These are phyloP conservation scores for Trichomycterus rosablanca DNA, from an alignment of 2,113 vertebrate species.

Conservation along the genomic window DNA sequence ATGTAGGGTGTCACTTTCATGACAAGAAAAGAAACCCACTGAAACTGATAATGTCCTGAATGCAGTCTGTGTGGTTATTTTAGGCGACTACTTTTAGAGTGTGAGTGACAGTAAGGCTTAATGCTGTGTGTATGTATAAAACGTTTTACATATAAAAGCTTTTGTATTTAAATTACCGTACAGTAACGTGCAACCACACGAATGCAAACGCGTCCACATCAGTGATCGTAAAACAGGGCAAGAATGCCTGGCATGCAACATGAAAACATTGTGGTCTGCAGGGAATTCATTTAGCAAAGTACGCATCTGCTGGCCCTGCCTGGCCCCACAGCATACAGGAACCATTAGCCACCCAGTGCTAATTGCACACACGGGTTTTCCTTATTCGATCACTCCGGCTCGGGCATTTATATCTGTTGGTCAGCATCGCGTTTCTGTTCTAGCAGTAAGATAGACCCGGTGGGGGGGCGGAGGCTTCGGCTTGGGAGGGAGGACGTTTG, in stretches of 20 bases:
- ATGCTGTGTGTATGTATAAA: too few species aligned
- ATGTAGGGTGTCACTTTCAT: too few species aligned
- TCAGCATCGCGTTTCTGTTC: not conserved
- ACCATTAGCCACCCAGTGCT: conserved; percentile 47
- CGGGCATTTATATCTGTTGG: not conserved
- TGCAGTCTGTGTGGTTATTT: too few species aligned
- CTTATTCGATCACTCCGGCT: conserved; percentile 1
- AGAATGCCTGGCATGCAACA: conserved; percentile 63
- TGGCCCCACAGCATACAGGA: conserved; percentile 51
- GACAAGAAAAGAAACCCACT: too few species aligned
- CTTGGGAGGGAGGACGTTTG: conserved; percentile 58
- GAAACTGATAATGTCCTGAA: too few species aligned
- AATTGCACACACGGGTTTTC: conserved; percentile 55
- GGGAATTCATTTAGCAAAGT: conserved; percentile 64
- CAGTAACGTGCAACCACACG: not conserved
- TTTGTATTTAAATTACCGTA: too few species aligned
- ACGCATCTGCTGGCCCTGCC: conserved; percentile 62
- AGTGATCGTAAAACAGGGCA: conserved; percentile 63
- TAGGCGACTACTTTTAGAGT: too few species aligned
- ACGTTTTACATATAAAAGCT: too few species aligned
- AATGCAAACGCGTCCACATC: conserved; percentile 49
- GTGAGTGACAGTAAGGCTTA: too few species aligned
- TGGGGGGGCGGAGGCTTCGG: not conserved
- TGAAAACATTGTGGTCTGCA: conserved; percentile 64
- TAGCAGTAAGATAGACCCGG: not conserved